Evolutionary conservation across 2,888 invertebrate genomes (phyloP).

Genomic region (Monochamus alternatus): DNA sequence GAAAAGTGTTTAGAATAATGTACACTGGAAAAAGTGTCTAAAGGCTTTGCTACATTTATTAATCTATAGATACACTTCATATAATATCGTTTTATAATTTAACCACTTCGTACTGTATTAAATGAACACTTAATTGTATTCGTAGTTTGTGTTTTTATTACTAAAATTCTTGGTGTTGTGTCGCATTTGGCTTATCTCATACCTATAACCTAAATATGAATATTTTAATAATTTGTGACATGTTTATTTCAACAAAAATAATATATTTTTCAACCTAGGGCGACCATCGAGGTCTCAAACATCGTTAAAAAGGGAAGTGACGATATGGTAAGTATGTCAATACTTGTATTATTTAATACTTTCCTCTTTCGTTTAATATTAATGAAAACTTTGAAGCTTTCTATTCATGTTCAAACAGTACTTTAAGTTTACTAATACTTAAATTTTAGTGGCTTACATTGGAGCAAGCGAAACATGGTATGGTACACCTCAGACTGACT

Average conservation of each 20-base stretch:
- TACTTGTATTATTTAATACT: too few species aligned
- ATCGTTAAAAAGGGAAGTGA: conserved; percentile 81
- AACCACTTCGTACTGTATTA: neutral
- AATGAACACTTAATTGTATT: neutral
- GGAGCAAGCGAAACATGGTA: conserved; percentile 95
- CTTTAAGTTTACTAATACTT: conserved; percentile 12
- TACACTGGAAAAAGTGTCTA: neutral
- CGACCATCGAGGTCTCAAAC: conserved; percentile 80
- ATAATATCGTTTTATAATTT: too few species aligned
- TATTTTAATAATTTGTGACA: too few species aligned
- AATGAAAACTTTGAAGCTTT: too few species aligned
- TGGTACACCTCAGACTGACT: conserved; percentile 89
- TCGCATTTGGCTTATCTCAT: conserved; percentile 11
- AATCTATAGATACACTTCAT: conserved; percentile 2
- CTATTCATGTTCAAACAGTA: neutral
- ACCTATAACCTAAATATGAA: neutral
- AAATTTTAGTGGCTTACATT: conserved; percentile 90
- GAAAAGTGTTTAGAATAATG: too few species aligned
- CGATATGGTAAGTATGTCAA: conserved; percentile 82
- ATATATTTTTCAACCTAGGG: conserved; percentile 72
- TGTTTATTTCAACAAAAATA: conserved; percentile 9
- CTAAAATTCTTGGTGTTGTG: conserved; percentile 17
- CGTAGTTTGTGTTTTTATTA: conserved; percentile 4
- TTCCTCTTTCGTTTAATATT: too few species aligned
- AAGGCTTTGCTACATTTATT: neutral